Conservation (phyloP, 2,797 vertebrate species). For the Eptatretus atami region DNA sequence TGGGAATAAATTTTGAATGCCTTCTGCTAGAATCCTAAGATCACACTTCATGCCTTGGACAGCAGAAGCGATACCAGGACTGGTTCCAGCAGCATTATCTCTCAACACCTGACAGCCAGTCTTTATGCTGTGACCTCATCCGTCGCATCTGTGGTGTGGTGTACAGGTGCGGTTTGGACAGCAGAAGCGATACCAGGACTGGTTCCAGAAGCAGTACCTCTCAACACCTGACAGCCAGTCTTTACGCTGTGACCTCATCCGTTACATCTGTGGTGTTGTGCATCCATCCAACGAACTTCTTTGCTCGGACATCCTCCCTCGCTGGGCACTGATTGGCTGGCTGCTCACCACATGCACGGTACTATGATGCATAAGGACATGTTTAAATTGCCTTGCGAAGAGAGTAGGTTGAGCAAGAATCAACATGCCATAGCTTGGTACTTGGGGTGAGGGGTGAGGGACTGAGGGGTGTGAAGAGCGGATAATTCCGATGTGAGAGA, state of each 20-base stretch:
- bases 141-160: slow-evolving; percentile 88
- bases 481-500: too few relatives aligned
- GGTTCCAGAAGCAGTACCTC: slow-evolving; percentile 82
- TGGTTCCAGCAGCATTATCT: slow-evolving; percentile 90
- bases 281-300: slow-evolving; percentile 86
- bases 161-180: slow-evolving; percentile 60
- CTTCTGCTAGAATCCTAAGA: neutral
- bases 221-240: slow-evolving; percentile 74
- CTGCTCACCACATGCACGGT: slow-evolving; percentile 84
- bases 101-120: slow-evolving; percentile 66
- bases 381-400: too few relatives aligned
- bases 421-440: too few relatives aligned
- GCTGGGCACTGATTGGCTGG: slow-evolving; percentile 95
- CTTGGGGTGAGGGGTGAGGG: too few relatives aligned
- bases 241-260: slow-evolving; percentile 68
- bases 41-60: slow-evolving; percentile 12
- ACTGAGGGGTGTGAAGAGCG: too few relatives aligned
- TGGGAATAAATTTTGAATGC: neutral
- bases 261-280: slow-evolving; percentile 81
- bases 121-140: slow-evolving; percentile 68
- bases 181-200: slow-evolving; percentile 86
- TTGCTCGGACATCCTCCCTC: slow-evolving; percentile 69
- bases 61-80: slow-evolving; percentile 86
- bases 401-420: too few relatives aligned
- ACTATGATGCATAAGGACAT: slow-evolving; percentile 9